Evolutionary conservation across 2,797 vertebrate genomes (phyloP).

Genomic region (Melopsittacus undulatus): DNA sequence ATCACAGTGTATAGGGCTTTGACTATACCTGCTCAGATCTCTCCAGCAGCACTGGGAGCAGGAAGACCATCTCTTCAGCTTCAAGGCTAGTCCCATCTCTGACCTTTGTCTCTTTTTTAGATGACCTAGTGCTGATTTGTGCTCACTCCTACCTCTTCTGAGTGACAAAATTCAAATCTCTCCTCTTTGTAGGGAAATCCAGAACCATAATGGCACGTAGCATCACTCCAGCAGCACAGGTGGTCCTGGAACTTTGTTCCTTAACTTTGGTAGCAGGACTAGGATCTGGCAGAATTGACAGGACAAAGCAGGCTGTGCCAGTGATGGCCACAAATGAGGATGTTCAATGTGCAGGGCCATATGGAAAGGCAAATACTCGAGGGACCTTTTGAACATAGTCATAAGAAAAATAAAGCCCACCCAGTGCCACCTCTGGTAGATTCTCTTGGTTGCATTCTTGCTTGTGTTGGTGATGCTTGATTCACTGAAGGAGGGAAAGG

Average conservation of each 20-base stretch:
- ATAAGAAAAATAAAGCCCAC: not conserved
- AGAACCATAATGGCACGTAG: not conserved
- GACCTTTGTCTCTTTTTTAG: not conserved
- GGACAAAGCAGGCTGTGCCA: not conserved
- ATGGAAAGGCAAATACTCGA: not conserved
- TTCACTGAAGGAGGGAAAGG: not conserved
- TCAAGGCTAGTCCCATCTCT: not conserved
- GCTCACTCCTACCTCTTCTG: not conserved
- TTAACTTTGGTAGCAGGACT: not conserved
- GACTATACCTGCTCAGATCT: not conserved
- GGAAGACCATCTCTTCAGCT: not conserved
- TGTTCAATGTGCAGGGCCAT: not conserved
- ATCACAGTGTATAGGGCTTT: not conserved
- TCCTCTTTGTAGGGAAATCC: not conserved
- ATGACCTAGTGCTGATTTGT: not conserved
- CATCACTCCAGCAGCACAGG: not conserved
- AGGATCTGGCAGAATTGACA: not conserved
- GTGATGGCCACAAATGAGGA: not conserved
- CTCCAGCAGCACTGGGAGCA: not conserved
- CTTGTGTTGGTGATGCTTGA: not conserved
- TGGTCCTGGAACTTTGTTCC: too few species aligned
- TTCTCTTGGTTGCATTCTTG: not conserved
- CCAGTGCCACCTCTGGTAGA: not conserved
- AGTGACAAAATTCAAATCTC: not conserved
- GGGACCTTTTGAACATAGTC: not conserved